Base-by-base conservation (phyloP, 2,797 vertebrate genomes). In the Smutsia gigantea region DNA sequence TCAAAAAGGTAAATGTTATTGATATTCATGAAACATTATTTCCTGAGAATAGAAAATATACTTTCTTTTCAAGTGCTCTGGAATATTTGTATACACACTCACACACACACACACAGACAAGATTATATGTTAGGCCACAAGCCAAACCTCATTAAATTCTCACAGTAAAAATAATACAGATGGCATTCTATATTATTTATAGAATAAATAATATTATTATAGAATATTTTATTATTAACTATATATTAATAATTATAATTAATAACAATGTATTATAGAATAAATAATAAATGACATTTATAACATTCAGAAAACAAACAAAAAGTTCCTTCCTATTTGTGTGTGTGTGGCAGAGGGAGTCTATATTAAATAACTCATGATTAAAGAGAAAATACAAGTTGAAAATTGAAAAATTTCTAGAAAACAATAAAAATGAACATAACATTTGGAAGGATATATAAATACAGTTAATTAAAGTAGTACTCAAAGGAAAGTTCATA, bases 351-450 rank as follows among this genome's bases (percentile, higher is more conserved):
- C 46, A 46, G 46, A 46, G 46, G 31, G 13, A 31, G 13, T 64
- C 51, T 82, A 82, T 29, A 79, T 59, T 29, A 90, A 90, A 68
- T 90, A 68, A 77, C 13, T 83, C 31, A 83, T 53, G 63, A 46
- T 63, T 68, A 94, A 94, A 69, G 19, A 19, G 31, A 83, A 96
- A 90, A 96, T 49, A 87, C 13, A 81, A 90, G 72, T 71, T 72
- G 21, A 66, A 83, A 59, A 66, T 11, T 64, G 55, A 7, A 79
- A 31, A 85, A 63, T 93, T 64, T 82, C 59, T 68, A 63, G 51
- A 75, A 96, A 77, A 75, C 34, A 87, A 55, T 72, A 87, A 53
- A 75, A 86, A 87, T 90, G 59, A 87, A 53, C 7, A 53, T 46
- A 71, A 10, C 27, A 63, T 31, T 34, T 31, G 37, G 10, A 61